Conservation (phyloP, 1,140 invertebrate species). For the Monomorium pharaonis region DNA sequence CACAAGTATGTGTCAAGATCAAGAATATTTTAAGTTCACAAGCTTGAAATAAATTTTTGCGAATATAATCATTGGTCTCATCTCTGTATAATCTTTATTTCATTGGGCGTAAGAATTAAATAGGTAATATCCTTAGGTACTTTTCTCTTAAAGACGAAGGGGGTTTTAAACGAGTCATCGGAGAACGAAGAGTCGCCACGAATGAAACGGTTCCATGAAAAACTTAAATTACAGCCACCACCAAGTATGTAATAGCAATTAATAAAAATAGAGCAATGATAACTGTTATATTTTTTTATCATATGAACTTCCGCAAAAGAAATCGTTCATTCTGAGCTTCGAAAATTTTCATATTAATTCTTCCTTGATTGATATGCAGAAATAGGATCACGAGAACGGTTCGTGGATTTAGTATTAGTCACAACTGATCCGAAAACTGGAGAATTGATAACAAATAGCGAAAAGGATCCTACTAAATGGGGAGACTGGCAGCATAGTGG, state of each 20-base stretch:
- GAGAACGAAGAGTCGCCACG: conserved; percentile 66
- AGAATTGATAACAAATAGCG: conserved; percentile 73
- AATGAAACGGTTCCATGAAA: conserved; percentile 77
- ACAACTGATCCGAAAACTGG: conserved; percentile 74
- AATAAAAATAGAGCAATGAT: neutral
- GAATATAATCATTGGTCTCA: neutral
- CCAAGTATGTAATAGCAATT: conserved; percentile 68
- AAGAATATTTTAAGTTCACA: neutral
- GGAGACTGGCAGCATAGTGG: conserved; percentile 79
- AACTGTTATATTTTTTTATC: neutral
- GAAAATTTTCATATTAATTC: neutral
- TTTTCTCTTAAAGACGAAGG: conserved; percentile 3
- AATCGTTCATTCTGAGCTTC: neutral
- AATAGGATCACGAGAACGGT: conserved; percentile 64
- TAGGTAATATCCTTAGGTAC: neutral
- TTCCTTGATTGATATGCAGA: conserved; percentile 42
- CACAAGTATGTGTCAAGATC: conserved; percentile 39
- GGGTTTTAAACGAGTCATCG: neutral
- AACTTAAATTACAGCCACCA: conserved; percentile 73
- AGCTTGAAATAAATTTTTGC: neutral
- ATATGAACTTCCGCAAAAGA: neutral
- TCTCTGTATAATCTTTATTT: neutral
- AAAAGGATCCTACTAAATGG: conserved; percentile 80
- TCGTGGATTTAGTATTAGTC: conserved; percentile 74
- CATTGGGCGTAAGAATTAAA: neutral